Percentiles rank a stretch among this genome's conserved stretches.
These are phyloP conservation scores for Tenthredo notha DNA, from an alignment of 2,888 invertebrate species.

Conservation along the genomic window DNA sequence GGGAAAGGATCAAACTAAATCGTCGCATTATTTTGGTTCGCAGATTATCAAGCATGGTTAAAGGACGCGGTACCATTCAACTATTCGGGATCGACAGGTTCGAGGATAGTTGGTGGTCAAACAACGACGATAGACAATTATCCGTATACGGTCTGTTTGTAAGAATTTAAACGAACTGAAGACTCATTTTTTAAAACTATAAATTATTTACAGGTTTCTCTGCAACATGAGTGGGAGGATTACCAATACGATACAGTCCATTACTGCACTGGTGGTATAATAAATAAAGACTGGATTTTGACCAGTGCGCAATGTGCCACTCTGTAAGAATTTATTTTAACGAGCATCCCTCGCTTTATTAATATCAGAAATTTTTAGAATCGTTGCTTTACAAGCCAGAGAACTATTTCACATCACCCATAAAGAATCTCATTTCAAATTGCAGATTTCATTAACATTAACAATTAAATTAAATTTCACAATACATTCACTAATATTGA, in stretches of 20 bases:
- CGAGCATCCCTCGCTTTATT: not conserved
- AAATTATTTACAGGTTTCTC: constrained; percentile 40
- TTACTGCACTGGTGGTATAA: constrained; percentile 22
- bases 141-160: constrained; percentile 16
- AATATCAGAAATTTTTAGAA: not conserved
- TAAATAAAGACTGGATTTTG: constrained; percentile 30
- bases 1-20: not conserved
- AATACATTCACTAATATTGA: not conserved
- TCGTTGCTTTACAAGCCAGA: not conserved
- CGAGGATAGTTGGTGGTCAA: constrained; percentile 28
- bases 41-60: constrained; percentile 12
- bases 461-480: not conserved
- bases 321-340: constrained; percentile 2
- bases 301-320: not conserved
- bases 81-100: not conserved
- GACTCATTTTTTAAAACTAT: not conserved
- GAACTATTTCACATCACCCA: not conserved
- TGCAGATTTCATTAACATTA: not conserved
- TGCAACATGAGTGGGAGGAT: constrained; percentile 41
- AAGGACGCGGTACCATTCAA: not conserved
- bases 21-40: not conserved
- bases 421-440: not conserved
- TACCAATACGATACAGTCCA: constrained; percentile 28
- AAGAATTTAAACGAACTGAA: not conserved
- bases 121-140: constrained; percentile 31